phyloP scores from a whole-genome alignment of 2,113 vertebrate genomes.

The Megaleporinus macrocephalus region DNA sequence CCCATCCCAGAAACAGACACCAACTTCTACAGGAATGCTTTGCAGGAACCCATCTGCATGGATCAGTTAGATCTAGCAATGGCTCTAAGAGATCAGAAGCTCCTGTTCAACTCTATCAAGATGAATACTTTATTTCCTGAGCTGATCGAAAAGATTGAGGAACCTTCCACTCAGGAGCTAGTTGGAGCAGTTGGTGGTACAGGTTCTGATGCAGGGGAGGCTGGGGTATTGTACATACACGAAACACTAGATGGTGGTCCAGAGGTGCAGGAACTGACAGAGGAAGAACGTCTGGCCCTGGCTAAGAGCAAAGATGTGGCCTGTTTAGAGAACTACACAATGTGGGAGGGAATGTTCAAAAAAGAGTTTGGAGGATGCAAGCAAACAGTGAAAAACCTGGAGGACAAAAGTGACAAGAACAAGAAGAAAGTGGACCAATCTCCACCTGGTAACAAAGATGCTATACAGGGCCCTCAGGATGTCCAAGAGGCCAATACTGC shows the following conservation, averaged over 20 bases:
- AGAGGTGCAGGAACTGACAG: conserved; percentile 54
- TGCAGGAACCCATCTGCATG: conserved; percentile 67
- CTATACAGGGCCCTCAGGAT: conserved; percentile 25
- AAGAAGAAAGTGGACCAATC: conserved; percentile 26
- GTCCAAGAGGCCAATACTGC: conserved; percentile 20
- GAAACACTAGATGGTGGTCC: background rate
- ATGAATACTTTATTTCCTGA: conserved; percentile 90
- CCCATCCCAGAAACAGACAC: conserved; percentile 83
- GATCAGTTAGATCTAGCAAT: conserved; percentile 64
- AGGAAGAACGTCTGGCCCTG: conserved; percentile 77
- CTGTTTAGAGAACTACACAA: conserved; percentile 70
- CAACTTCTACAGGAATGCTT: conserved; percentile 79
- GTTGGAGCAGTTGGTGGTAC: conserved; percentile 45
- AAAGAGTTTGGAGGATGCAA: conserved; percentile 82
- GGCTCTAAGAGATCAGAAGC: conserved; percentile 88
- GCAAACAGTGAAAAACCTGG: conserved; percentile 52
- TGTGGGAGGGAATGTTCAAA: conserved; percentile 89
- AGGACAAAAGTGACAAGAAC: conserved; percentile 44
- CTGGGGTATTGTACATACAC: background rate
- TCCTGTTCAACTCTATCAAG: conserved; percentile 87
- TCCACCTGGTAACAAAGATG: background rate
- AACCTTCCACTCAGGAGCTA: conserved; percentile 19
- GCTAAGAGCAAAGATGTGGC: conserved; percentile 36
- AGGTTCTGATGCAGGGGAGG: background rate
- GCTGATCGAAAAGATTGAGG: conserved; percentile 62